phyloP scores from a whole-genome alignment of 2,113 vertebrate genomes.

The Nesogale talazaci region DNA sequence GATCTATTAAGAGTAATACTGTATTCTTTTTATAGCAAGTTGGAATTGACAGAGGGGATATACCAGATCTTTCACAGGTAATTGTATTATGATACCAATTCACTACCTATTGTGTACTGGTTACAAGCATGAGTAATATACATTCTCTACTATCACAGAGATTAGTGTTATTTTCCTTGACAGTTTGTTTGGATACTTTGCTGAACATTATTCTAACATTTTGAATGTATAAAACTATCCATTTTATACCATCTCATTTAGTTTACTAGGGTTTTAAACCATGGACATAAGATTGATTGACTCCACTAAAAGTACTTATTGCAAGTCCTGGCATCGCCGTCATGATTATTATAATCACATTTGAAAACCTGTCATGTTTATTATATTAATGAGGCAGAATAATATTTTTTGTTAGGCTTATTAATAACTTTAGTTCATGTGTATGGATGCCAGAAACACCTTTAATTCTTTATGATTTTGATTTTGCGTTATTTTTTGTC shows the following conservation, averaged over 20 bases:
- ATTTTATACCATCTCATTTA: not conserved
- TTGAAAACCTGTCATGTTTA: too few species aligned
- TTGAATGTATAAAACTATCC: not conserved
- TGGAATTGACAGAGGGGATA: conserved; percentile 98
- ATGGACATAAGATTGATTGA: not conserved
- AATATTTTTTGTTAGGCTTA: not conserved
- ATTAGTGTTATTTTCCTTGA: conserved; percentile 38
- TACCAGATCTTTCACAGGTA: conserved; percentile 97
- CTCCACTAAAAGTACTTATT: not conserved
- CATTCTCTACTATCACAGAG: not conserved
- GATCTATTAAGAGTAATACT: conserved; percentile 63
- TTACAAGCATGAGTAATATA: not conserved
- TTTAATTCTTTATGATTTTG: too few species aligned
- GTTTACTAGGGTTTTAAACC: not conserved
- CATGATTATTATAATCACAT: not conserved
- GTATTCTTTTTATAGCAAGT: conserved; percentile 92
- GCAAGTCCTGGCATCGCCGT: not conserved
- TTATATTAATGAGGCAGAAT: too few species aligned
- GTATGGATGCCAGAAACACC: too few species aligned
- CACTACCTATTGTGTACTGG: not conserved
- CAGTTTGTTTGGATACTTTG: conserved; percentile 23
- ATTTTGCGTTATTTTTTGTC: too few species aligned
- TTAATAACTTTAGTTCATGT: too few species aligned
- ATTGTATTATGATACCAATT: conserved; percentile 56
- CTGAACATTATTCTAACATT: not conserved